Percentiles rank a stretch among this genome's conserved stretches.
phyloP scores from a whole-genome alignment of 2,113 vertebrate species.

The Bungarus multicinctus region DNA sequence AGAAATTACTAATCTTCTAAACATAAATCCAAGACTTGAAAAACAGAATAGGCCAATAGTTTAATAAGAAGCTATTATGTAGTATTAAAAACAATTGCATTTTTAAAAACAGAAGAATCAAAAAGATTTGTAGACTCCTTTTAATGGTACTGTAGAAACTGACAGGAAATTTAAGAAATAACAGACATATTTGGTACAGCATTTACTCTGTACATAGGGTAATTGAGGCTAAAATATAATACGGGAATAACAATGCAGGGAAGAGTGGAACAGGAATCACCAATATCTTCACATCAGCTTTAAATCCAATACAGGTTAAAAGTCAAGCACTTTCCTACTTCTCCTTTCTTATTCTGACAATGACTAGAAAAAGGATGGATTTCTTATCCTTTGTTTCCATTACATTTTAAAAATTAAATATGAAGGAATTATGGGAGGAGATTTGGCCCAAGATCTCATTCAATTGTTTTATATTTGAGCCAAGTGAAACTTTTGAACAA shows the following conservation, averaged over 20 bases:
- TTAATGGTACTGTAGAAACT: slow-evolving; percentile 6
- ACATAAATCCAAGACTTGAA: background rate
- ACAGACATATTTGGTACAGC: background rate
- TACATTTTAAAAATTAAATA: background rate
- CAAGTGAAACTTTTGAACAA: background rate
- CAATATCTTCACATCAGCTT: background rate
- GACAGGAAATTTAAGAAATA: background rate
- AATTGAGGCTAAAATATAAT: background rate
- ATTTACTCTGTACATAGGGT: background rate
- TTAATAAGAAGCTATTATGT: slow-evolving; percentile 12
- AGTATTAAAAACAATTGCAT: slow-evolving; percentile 7
- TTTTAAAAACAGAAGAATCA: slow-evolving; percentile 13
- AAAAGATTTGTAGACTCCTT: slow-evolving; percentile 5
- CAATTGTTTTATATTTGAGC: background rate
- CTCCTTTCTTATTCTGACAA: background rate
- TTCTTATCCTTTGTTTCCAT: background rate
- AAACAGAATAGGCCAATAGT: slow-evolving; percentile 26
- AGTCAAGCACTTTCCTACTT: background rate
- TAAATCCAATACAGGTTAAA: background rate
- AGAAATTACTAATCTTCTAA: background rate
- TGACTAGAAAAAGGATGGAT: background rate
- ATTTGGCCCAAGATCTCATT: background rate
- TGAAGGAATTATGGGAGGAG: background rate
- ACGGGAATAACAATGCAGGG: background rate
- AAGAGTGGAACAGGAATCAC: background rate